Base-by-base conservation (phyloP, 2,797 vertebrate genomes). In the Phalloptychus januarius region DNA sequence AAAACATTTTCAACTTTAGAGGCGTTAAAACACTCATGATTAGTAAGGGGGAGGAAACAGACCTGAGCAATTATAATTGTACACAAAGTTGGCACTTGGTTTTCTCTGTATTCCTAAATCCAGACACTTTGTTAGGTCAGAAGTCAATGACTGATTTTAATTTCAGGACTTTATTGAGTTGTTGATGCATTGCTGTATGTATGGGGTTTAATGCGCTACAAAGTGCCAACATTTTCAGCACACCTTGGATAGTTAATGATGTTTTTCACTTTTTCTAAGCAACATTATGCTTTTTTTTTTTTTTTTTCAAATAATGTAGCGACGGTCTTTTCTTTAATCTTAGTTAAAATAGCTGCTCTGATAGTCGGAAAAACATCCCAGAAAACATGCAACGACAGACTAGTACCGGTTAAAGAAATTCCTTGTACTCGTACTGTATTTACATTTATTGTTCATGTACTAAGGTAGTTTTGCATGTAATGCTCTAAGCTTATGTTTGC, bases 1-100 rank as follows among this genome's bases (percentile, higher is more conserved):
- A 91, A 92, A 90, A 77, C 74, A 46, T 33, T 84, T 69, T 65
- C 78, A 88, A 83, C 65, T 74, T 87, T 91, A 74, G 81, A 73
- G 67, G 82, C 82, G 78, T 91, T 88, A 74, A 74, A 71, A 76
- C n/a, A 61, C 71, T 83, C 61, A 1, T 45, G 69, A 84, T 85
- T 84, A 75, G 72, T 77, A 69, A 87, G 80, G 82, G 79, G 79
- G 61, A 58, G 31, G 5, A 77, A 81, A 38, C 10, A 80, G 48
- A 56, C 72, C 76, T 67, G 72, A 82, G 63, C 80, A 76, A 86
- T 84, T 83, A 80, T 86, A 80, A 83, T 83, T 88, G 86, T 48
- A 77, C 71, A 76, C 81, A 83, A 74, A 81, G 1, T 0, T 74
- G 23, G 79, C 75, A 74, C 58, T 74, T 78, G 50, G 72, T 63